These are phyloP conservation scores for Aphaenogaster ashmeadi DNA, from an alignment of 1,140 invertebrate genomes.

Conservation along the genomic window DNA sequence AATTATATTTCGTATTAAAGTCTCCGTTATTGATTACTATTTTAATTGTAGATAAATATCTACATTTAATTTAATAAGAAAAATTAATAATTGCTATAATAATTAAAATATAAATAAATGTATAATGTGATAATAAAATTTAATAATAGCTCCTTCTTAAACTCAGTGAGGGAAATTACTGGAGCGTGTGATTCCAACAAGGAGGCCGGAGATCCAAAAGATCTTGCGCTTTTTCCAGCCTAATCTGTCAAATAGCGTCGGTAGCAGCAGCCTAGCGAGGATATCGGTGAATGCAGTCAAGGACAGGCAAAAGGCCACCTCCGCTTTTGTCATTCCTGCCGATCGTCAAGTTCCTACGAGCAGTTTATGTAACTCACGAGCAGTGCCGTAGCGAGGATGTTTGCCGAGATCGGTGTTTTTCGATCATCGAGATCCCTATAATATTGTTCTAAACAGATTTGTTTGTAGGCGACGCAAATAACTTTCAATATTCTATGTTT, in stretches of 20 bases:
- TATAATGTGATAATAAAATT: neutral
- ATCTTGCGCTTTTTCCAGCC: constrained; percentile 90
- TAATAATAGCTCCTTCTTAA: constrained; percentile 13
- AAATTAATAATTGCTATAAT: too few relatives aligned
- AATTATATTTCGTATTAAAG: constrained; percentile 3
- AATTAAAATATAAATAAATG: neutral
- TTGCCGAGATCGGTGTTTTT: constrained; percentile 37
- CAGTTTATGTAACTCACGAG: constrained; percentile 62
- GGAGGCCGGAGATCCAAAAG: constrained; percentile 90
- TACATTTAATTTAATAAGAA: neutral
- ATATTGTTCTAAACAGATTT: constrained; percentile 32
- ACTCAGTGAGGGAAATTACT: constrained; percentile 87
- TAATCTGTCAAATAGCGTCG: constrained; percentile 91
- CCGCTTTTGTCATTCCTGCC: constrained; percentile 87
- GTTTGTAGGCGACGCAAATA: neutral
- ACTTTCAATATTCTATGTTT: neutral
- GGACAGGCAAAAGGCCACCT: constrained; percentile 91
- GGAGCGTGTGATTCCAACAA: constrained; percentile 91
- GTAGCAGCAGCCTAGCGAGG: constrained; percentile 90
- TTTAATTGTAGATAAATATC: neutral
- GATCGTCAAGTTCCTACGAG: constrained; percentile 73
- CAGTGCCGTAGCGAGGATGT: constrained; percentile 67
- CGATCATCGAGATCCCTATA: constrained; percentile 17
- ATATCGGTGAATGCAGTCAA: constrained; percentile 92
- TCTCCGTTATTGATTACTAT: neutral